A percentile compares a stretch with the other conserved stretches of the same genome.
These are phyloP conservation scores for Tringa solitaria DNA, from an alignment of 2,113 vertebrate genomes.

Conservation along the genomic window DNA sequence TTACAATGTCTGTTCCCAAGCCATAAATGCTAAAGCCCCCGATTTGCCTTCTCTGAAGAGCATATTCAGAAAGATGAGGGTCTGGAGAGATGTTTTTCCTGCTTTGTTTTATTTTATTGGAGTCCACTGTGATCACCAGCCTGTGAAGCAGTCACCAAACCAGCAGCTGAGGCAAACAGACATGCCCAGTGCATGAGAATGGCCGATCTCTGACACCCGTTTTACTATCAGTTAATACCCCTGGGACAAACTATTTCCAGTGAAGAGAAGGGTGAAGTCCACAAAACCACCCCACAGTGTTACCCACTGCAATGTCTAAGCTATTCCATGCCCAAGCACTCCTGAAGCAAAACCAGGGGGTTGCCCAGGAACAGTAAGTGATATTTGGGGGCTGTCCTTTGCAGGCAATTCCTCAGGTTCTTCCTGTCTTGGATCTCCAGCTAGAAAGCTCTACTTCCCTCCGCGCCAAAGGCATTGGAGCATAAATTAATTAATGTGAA, in stretches of 20 bases:
- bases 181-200: rapidly evolving
- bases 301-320: not conserved
- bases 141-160: not conserved
- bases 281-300: not conserved
- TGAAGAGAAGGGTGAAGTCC: not conserved
- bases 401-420: not conserved
- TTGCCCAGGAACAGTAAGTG: not conserved
- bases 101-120: not conserved
- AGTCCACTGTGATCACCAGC: not conserved
- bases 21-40: not conserved
- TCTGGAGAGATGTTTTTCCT: not conserved
- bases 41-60: not conserved
- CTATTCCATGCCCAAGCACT: not conserved
- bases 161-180: not conserved
- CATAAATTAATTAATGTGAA: not conserved
- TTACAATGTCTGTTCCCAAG: not conserved
- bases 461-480: not conserved
- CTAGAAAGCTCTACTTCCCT: not conserved
- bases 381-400: not conserved
- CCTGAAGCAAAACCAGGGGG: not conserved
- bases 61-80: not conserved
- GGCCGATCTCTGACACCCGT: not conserved
- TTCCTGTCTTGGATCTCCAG: not conserved
- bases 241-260: not conserved
- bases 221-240: not conserved